Evolutionary conservation across 2,797 vertebrate genomes (phyloP), one percentile per base, ranked within the genome.

Genomic region (Poeciliopsis infans): DNA sequence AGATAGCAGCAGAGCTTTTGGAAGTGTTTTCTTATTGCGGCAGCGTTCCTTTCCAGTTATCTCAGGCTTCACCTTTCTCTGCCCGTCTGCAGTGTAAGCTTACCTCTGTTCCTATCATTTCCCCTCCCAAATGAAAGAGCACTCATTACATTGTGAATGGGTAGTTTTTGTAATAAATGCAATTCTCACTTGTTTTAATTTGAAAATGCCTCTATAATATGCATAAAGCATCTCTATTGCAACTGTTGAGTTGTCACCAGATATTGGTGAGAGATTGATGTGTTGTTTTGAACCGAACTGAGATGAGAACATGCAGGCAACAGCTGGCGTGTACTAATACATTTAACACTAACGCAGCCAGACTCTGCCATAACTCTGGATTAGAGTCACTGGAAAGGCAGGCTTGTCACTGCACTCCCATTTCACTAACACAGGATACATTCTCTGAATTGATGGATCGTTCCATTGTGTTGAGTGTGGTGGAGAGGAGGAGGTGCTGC

Each of bases 311-410:
- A 88, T 88, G 88, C 86, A 84, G 91, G 92, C 89, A 92, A 91
- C 92, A 94, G 92, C 92, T 94, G 92, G 86, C 84, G 79, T 82
- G 87, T 88, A 77, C 88, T 80, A 84, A 87, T 83, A 82, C 85
- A 88, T 92, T 93, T 90, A 94, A 93, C 90, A 92, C 89, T 92
- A 93, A 91, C 89, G 86, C 88, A 85, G 84, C 80, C 88, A 79
- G 90, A 90, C 90, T 87, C 87, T 87, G 85, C 91, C 79, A 93
- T 94, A 93, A 94, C 77, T 95, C 91, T 93, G 85, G 83, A 93
- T 95, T 94, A 94, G 83, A 88, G 82, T 90, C 88, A 89, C 49
- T 84, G 43, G 87, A 74, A 91, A 90, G 90, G 93, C 89, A 92
- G 88, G 87, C 83, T 87, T 93, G 92, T 94, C 94, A 89, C 87